Base-by-base conservation (phyloP, 2,888 invertebrate genomes). In the Ectobius pallidus region DNA sequence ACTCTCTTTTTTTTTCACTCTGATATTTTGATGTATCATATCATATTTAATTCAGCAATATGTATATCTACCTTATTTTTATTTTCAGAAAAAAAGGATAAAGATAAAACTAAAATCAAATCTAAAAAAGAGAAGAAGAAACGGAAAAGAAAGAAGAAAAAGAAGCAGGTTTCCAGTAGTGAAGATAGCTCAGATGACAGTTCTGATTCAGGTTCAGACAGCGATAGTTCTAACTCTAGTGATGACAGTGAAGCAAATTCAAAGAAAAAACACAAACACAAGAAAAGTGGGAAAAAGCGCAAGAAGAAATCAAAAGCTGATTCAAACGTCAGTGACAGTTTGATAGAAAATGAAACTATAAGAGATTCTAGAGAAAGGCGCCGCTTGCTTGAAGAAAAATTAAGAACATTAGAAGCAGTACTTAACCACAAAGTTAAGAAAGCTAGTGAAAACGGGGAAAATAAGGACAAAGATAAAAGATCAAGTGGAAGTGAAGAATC, bases 121-220 rank as follows among this genome's bases (percentile, higher is more conserved):
- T 70, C 27, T 11, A 71, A 73, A 30, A 71, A 74, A 39, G 68
- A 76, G 55, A 74, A 73, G 62, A 71, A 62, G 71, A 74, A 72
- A 55, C 72, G 71, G 55, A 76, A 76, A 25, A 75, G 72, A 69
- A 75, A 74, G 61, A 74, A 74, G 67, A 75, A 72, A 61, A 75
- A 49, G 63, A 71, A 55, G 20, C 72, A 70, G 46, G 67, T 69
- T 25, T 39, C 46, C 9, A 71, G 71, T 18, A 49, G 62, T 63
- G 44, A 62, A 18, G 42, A 42, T 7, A 63, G 63, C 49, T 63
- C 62, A 32, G 30, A 11, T 34, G 69, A 69, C 20, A 67, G 27
- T 65, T 52, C 52, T 9, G 52, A 42, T 25, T 65, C 63, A 22
- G 27, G 18, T 14, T 27, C 39, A 20, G 58, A 44, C 1, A 42